Evolutionary conservation across 2,113 vertebrate species (phyloP), one percentile per base, ranked within the genome.

Genomic region (Pogonocichla stellata): DNA sequence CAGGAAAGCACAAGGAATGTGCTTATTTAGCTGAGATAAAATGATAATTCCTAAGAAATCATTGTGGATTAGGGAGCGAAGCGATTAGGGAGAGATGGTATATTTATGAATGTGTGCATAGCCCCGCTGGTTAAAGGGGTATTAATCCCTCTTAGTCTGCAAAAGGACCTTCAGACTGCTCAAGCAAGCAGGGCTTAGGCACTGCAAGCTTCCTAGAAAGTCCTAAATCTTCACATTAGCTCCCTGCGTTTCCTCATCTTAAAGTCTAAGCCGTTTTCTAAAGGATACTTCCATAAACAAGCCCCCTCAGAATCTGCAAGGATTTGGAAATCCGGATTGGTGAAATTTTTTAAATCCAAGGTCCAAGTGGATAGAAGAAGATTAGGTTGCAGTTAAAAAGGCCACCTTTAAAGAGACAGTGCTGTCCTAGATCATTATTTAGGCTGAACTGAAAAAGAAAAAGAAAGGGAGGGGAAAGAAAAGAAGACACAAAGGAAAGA

Each of bases 101-200:
- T 97, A 96, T 97, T 97, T 97, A 95, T 97, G 98, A 98, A 98
- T 97, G 98, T 97, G 98, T 98, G 98, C 98, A 98, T 98, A 98
- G 98, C 97, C 97, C 98, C 48, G 97, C 98, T 98, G 99, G 99
- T 99, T 98, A 98, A 99, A 98, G 99, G 98, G 99, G 99, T 99
- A 99, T 99, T 99, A 99, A 99, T 99, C 99, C 99, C 98, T 98
- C 99, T 99, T 99, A 99, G 98, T 98, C 97, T 97, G 98, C 98
- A 98, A 98, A 99, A 99, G 98, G 99, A 99, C 98, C 98, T 98
- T 98, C 97, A 96, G 98, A 98, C 98, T 98, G 98, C 98, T 99
- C 98, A 98, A 98, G 98, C 98, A 98, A 98, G 98, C 98, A 98
- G 98, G 98, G 98, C 98, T 99, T 99, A 99, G 98, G 98, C 97